phyloP scores from a whole-genome alignment of 2,797 vertebrate species.

The Balearica regulorum region DNA sequence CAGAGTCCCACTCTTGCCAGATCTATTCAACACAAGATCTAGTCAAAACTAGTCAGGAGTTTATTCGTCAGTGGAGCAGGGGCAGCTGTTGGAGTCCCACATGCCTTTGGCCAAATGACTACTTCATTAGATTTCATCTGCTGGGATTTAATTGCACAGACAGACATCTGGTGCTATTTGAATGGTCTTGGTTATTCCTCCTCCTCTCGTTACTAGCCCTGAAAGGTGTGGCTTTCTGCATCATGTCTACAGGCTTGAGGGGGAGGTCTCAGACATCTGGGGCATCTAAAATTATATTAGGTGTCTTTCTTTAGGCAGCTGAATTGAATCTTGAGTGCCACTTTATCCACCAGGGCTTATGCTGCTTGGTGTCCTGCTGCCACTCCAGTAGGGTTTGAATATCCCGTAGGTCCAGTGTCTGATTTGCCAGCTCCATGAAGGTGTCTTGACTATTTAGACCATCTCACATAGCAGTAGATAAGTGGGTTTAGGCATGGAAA shows the following conservation, averaged over 20 bases:
- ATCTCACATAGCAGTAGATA: not conserved
- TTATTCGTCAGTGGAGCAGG: not conserved
- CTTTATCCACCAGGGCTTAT: not conserved
- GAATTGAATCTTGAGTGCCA: not conserved
- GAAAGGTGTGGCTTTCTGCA: not conserved
- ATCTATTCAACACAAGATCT: not conserved
- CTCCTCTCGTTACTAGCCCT: not conserved
- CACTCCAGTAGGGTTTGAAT: not conserved
- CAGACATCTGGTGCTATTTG: constrained; percentile 39
- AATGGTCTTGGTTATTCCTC: not conserved
- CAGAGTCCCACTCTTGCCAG: not conserved
- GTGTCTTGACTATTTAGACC: not conserved
- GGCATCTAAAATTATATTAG: not conserved
- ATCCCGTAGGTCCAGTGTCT: accelerated
- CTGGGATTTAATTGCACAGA: constrained; percentile 21
- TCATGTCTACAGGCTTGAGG: not conserved
- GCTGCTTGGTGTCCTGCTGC: not conserved
- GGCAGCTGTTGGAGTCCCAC: not conserved
- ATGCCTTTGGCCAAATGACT: constrained; percentile 12
- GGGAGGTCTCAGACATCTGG: not conserved
- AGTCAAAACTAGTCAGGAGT: not conserved
- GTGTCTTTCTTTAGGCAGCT: not conserved
- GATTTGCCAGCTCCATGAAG: not conserved
- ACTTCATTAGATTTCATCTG: constrained; percentile 22
- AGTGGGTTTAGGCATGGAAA: not conserved